A percentile compares a stretch with the other conserved stretches of the same genome.
Evolutionary conservation across 1,140 invertebrate species (phyloP).

Genomic region (Hylyphantes graminicola): DNA sequence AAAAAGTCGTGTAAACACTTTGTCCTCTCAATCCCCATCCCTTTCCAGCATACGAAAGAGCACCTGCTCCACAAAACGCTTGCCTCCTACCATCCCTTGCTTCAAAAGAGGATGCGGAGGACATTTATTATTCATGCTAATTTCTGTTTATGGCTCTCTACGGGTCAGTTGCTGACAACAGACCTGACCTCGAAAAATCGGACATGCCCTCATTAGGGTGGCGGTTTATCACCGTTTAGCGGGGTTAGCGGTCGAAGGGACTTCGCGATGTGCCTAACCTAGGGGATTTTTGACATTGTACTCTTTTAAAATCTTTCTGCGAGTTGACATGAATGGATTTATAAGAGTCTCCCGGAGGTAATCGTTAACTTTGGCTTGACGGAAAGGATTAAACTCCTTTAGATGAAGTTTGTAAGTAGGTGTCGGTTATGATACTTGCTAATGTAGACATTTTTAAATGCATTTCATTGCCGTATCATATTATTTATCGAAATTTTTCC

Average conservation of each 20-base stretch:
- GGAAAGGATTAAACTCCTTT: no score
- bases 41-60: neutral
- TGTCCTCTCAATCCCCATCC: neutral
- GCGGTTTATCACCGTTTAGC: conserved; percentile 51
- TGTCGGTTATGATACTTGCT: no score
- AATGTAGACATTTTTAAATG: no score
- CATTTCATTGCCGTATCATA: no score
- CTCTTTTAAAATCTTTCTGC: no score
- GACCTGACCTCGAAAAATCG: conserved; percentile 50
- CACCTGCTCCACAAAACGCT: neutral
- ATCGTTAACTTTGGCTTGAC: no score
- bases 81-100: conserved; percentile 20
- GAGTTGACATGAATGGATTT: no score
- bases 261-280: no score
- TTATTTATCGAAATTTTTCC: no score
- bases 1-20: conserved; percentile 38
- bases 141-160: conserved; percentile 55
- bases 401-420: no score
- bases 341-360: no score
- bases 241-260: neutral
- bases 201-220: conserved; percentile 16
- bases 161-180: conserved; percentile 50
- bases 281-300: no score
- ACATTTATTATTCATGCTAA: conserved; percentile 60
- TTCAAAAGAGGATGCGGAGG: neutral